These are phyloP conservation scores for Pseudochaenichthys georgianus DNA, from an alignment of 2,797 vertebrate genomes.

Conservation along the genomic window DNA sequence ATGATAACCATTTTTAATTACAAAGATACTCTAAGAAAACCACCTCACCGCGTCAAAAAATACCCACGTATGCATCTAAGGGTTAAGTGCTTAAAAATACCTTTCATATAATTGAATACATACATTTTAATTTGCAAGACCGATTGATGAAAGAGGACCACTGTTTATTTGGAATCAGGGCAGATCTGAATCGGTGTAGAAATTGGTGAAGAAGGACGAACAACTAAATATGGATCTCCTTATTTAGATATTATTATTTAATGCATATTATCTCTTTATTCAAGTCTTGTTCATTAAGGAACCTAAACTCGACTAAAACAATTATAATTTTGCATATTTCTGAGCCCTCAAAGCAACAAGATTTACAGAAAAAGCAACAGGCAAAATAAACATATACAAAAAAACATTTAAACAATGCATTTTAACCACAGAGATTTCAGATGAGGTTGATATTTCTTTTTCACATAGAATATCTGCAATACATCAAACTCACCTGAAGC, in stretches of 20 bases:
- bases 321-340: not conserved
- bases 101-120: too few species aligned
- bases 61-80: not conserved
- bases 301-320: not conserved
- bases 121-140: not conserved
- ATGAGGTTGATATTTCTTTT: too few species aligned
- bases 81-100: not conserved
- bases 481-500: constrained; percentile 27
- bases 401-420: too few species aligned
- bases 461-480: too few species aligned
- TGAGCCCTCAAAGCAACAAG: not conserved
- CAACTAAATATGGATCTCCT: not conserved
- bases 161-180: not conserved
- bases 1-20: too few species aligned
- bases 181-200: not conserved
- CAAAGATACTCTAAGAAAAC: too few species aligned
- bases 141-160: constrained; percentile 47
- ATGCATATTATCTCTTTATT: not conserved
- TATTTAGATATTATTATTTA: not conserved
- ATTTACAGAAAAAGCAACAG: not conserved
- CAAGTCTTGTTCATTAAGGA: not conserved
- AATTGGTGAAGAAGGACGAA: not conserved
- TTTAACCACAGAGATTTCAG: too few species aligned
- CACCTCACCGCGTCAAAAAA: too few species aligned
- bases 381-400: not conserved